phyloP scores from a whole-genome alignment of 2,797 vertebrate genomes.

The Garrulus glandarius region DNA sequence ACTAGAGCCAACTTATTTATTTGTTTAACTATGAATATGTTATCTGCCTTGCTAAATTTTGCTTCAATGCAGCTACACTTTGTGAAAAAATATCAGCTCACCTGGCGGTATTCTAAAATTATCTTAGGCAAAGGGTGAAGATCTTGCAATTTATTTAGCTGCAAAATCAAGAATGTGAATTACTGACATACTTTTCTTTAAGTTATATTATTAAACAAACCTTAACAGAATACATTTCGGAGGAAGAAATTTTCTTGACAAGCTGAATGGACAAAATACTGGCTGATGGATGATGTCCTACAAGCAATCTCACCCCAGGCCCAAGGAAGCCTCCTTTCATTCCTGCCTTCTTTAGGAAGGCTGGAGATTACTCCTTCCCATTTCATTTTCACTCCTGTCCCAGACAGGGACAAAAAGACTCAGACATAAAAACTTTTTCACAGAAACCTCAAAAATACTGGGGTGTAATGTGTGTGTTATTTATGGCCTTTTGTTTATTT shows the following conservation, averaged over 20 bases:
- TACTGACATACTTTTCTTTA: background rate
- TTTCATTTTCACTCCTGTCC: background rate
- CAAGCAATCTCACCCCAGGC: background rate
- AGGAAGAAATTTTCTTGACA: background rate
- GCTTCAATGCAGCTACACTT: background rate
- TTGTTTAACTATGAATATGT: background rate
- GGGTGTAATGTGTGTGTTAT: accelerated
- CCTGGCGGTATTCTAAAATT: conserved; percentile 89
- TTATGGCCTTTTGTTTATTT: background rate
- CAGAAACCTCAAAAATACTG: background rate
- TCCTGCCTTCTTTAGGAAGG: background rate
- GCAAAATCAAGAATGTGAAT: conserved; percentile 16
- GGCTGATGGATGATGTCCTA: background rate
- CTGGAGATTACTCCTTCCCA: background rate
- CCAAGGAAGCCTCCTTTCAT: background rate
- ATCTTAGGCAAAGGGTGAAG: conserved; percentile 91
- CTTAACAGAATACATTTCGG: background rate
- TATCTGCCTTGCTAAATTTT: background rate
- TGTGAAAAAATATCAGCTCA: conserved; percentile 42
- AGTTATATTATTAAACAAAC: background rate
- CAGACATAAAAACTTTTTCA: background rate
- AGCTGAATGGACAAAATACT: background rate
- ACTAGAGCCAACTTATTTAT: background rate
- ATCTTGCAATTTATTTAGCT: conserved; percentile 86
- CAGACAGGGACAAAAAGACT: background rate